Conservation (phyloP, 1,140 invertebrate genomes). For the Zeugodacus cucurbitae region DNA sequence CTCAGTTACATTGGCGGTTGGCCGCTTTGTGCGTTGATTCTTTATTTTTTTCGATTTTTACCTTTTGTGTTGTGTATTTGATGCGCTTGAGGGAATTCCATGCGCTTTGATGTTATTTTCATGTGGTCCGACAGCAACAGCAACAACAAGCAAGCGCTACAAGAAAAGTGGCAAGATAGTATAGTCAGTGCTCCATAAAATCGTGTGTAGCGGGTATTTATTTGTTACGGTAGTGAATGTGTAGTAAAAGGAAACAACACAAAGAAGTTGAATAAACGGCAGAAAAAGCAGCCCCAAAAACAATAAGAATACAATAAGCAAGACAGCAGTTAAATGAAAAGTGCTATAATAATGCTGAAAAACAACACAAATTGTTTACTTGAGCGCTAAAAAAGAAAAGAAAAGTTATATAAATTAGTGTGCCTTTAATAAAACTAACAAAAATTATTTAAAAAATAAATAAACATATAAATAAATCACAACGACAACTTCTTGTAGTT, state of each 20-base stretch:
- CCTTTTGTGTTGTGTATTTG: slow-evolving; percentile 21
- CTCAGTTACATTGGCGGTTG: background rate
- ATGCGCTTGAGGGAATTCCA: slow-evolving; percentile 26
- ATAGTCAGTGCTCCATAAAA: background rate
- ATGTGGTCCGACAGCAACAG: background rate
- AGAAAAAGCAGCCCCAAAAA: slow-evolving; percentile 12
- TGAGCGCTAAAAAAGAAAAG: background rate
- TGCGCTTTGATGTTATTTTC: slow-evolving; percentile 24
- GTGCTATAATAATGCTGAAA: background rate
- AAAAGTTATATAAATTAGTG: background rate
- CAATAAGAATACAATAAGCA: background rate
- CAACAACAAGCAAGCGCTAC: background rate
- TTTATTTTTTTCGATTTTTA: background rate
- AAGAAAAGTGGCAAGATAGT: background rate
- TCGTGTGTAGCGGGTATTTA: background rate
- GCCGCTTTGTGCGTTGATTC: background rate
- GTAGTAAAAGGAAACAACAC: background rate
- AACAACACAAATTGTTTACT: background rate
- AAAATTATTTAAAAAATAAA: background rate
- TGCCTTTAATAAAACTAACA: background rate
- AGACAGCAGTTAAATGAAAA: background rate
- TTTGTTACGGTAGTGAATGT: slow-evolving; percentile 7
- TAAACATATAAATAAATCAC: background rate
- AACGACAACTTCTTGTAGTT: background rate
- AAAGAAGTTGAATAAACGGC: background rate